A percentile compares a stretch with the other conserved stretches of the same genome.
Evolutionary conservation across 2,888 invertebrate species (phyloP).

Genomic region (Scelioninae gen. 1): DNA sequence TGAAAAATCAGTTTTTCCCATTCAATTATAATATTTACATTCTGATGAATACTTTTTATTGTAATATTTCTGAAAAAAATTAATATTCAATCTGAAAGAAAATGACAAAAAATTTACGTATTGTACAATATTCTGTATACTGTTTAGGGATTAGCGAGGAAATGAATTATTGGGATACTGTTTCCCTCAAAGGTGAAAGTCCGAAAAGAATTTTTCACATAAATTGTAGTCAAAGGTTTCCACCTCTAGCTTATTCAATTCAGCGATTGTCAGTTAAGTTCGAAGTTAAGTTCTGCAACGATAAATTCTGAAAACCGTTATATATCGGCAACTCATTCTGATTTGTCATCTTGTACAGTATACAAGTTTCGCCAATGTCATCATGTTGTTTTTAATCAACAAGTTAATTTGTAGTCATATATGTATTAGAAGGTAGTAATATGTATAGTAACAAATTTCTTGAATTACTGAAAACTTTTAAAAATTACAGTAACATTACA

Average conservation of each 20-base stretch:
- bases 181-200: conserved; percentile 53
- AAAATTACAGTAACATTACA: too few species aligned
- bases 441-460: background rate
- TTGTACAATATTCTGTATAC: too few species aligned
- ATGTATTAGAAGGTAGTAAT: background rate
- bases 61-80: too few species aligned
- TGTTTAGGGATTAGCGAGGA: too few species aligned
- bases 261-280: conserved; percentile 20
- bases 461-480: background rate
- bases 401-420: conserved; percentile 24
- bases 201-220: conserved; percentile 59
- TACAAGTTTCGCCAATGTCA: conserved; percentile 12
- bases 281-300: conserved; percentile 37
- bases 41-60: too few species aligned
- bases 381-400: conserved; percentile 27
- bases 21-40: too few species aligned
- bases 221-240: conserved; percentile 55
- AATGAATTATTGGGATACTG: background rate
- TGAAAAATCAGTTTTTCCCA: too few species aligned
- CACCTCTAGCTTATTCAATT: conserved; percentile 39
- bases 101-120: too few species aligned
- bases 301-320: conserved; percentile 42
- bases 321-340: background rate
- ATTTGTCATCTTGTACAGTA: conserved; percentile 21
- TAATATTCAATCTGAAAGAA: too few species aligned